Evolutionary conservation across 2,113 vertebrate genomes (phyloP).

Genomic region (Isurus oxyrinchus): DNA sequence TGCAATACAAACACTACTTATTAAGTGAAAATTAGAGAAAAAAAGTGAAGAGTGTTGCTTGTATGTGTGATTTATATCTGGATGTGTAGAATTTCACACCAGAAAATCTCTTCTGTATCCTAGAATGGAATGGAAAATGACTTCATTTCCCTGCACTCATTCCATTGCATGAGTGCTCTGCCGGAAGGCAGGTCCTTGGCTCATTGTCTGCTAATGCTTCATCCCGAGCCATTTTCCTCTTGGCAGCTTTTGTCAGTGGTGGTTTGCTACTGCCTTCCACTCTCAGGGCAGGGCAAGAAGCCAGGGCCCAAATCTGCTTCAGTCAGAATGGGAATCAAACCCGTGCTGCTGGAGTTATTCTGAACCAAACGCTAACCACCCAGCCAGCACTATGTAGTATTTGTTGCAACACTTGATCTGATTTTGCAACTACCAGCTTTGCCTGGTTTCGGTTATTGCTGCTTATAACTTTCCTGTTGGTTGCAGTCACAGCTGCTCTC

Average conservation of each 20-base stretch:
- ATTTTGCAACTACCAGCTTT: constrained; percentile 1
- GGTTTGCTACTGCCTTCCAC: too few species aligned
- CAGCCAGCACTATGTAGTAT: not conserved
- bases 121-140: not conserved
- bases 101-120: constrained; percentile 1
- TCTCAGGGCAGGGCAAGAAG: not conserved
- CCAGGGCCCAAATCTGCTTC: not conserved
- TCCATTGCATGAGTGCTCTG: too few species aligned
- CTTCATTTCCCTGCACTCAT: not conserved
- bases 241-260: not conserved
- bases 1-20: not conserved
- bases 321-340: not conserved
- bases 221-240: not conserved
- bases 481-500: constrained; percentile 5
- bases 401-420: not conserved
- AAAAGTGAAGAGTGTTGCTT: not conserved
- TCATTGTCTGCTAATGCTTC: too few species aligned
- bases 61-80: not conserved
- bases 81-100: not conserved
- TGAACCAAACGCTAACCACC: not conserved
- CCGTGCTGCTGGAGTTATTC: not conserved
- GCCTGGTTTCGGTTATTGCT: not conserved
- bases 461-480: not conserved
- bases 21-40: not conserved
- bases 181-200: too few species aligned